These are phyloP conservation scores for Drosophila erecta DNA, from an alignment of 1,140 invertebrate species.

Conservation along the genomic window DNA sequence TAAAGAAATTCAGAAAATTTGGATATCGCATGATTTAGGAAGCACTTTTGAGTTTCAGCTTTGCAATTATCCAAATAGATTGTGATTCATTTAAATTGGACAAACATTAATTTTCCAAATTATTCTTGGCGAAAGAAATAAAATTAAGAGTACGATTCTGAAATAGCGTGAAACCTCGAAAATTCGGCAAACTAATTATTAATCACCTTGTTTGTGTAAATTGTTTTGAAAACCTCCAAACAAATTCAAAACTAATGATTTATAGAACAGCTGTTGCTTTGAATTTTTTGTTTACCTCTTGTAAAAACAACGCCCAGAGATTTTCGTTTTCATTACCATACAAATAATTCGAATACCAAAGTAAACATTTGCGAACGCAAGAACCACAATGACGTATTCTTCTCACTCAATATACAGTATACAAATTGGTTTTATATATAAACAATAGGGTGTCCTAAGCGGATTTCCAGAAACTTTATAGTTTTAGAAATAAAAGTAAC, in stretches of 20 bases:
- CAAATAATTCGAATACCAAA: conserved; percentile 26
- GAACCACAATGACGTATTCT: conserved; percentile 9
- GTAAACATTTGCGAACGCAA: conserved; percentile 7
- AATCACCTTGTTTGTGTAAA: conserved; percentile 36
- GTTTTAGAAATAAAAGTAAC: background rate
- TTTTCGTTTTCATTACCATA: conserved; percentile 35
- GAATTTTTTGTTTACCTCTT: conserved; percentile 44
- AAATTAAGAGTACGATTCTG: background rate
- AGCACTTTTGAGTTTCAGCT: background rate
- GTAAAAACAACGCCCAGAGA: conserved; percentile 33
- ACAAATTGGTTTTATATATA: conserved; percentile 13
- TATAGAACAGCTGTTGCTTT: conserved; percentile 37
- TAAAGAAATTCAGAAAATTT: conserved; percentile 1
- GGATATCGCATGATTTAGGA: background rate
- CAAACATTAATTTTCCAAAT: background rate
- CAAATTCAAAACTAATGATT: conserved; percentile 15
- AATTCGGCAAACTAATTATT: conserved; percentile 10
- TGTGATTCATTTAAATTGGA: background rate
- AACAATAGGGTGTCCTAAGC: conserved; percentile 2
- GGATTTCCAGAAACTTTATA: background rate
- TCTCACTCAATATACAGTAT: conserved; percentile 6
- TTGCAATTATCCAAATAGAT: conserved; percentile 5
- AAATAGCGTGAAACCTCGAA: background rate
- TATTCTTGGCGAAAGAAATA: background rate
- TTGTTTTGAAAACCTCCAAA: conserved; percentile 14